These are phyloP conservation scores for Nylanderia fulva DNA, from an alignment of 1,140 invertebrate species.

Conservation along the genomic window DNA sequence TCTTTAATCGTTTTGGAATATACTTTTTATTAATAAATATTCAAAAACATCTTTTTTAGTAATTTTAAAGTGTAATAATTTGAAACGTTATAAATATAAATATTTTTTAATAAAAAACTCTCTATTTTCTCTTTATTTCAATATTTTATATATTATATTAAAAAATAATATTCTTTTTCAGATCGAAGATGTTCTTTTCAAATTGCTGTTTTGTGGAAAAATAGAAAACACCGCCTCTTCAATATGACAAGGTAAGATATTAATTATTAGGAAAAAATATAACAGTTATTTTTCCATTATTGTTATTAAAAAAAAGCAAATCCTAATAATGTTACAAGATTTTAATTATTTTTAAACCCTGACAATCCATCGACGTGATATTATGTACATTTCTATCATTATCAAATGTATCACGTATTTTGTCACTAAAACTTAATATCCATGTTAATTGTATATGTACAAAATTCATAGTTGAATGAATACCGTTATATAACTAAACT, in stretches of 20 bases:
- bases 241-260: constrained; percentile 45
- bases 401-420: not conserved
- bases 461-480: not conserved
- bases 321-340: too few relatives aligned
- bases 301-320: too few relatives aligned
- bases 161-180: constrained; percentile 24
- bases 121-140: too few relatives aligned
- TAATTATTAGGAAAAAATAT: not conserved
- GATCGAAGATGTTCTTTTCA: not conserved
- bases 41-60: not conserved
- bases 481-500: not conserved
- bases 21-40: not conserved
- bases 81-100: not conserved
- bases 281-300: too few relatives aligned
- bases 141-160: not conserved
- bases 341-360: too few relatives aligned
- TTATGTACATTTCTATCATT: not conserved
- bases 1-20: not conserved
- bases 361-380: too few relatives aligned
- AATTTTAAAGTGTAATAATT: not conserved
- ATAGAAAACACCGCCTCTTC: not conserved
- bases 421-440: not conserved
- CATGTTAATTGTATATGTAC: not conserved
- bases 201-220: not conserved
- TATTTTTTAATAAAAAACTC: not conserved